Evolutionary conservation across 2,113 vertebrate genomes (phyloP).

Genomic region (Nansenia antarctica): DNA sequence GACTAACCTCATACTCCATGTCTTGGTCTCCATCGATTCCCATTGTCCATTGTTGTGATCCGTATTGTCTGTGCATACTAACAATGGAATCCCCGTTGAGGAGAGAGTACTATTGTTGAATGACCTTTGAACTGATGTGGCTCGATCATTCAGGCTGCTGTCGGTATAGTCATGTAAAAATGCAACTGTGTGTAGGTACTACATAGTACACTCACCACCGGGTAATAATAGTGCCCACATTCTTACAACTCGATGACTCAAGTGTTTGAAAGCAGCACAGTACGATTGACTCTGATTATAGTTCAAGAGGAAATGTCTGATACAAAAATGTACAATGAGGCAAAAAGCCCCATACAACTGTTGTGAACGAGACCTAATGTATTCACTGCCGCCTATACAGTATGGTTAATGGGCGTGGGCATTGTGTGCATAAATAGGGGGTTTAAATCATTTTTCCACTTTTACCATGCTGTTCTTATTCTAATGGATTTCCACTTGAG

Average conservation of each 20-base stretch:
- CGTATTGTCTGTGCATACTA: conserved; percentile 14
- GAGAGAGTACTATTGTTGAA: conserved; percentile 5
- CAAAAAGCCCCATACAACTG: not conserved
- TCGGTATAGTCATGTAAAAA: no score
- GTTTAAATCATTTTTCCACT: not conserved
- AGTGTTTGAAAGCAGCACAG: conserved; percentile 3
- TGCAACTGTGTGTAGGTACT: no score
- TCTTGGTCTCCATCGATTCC: conserved; percentile 27
- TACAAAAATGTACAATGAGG: conserved; percentile 14
- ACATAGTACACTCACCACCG: not conserved
- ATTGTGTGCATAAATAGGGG: not conserved
- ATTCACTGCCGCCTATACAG: not conserved
- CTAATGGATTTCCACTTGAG: not conserved
- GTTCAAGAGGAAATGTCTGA: conserved; percentile 2
- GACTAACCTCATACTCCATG: conserved; percentile 12
- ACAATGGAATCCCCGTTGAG: conserved; percentile 4
- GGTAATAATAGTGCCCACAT: not conserved
- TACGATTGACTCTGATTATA: conserved; percentile 3
- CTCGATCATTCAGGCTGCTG: conserved; percentile 3
- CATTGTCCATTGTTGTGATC: conserved; percentile 45
- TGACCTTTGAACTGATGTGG: conserved; percentile 1
- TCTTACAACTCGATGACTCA: not conserved
- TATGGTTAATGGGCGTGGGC: not conserved
- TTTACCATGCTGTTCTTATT: not conserved
- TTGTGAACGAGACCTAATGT: not conserved